These are phyloP conservation scores for Eumacrocentrus americanus DNA, from an alignment of 2,888 invertebrate genomes.

Conservation along the genomic window DNA sequence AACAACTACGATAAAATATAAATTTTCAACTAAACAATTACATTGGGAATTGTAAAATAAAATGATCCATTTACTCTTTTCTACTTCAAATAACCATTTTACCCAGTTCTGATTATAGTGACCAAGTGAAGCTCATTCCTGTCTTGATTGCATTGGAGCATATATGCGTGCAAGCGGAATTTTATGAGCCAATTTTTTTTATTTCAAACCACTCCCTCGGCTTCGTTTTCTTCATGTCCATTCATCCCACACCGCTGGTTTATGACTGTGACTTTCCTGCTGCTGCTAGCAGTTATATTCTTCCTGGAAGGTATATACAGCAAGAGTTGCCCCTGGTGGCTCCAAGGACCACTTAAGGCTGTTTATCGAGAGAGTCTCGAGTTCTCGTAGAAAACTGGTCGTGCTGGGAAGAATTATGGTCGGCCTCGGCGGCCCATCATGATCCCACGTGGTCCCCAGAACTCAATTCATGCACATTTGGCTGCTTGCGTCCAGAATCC, in stretches of 20 bases:
- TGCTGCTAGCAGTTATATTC: conserved; percentile 2
- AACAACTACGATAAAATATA: too few relatives aligned
- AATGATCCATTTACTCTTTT: neutral
- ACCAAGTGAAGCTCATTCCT: neutral
- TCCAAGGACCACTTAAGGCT: conserved; percentile 15
- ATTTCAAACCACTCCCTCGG: neutral
- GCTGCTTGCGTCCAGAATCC: neutral
- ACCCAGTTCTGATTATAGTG: neutral
- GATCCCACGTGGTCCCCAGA: conserved; percentile 13
- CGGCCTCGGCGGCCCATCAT: conserved; percentile 3
- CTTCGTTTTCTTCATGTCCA: neutral
- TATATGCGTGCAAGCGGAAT: neutral
- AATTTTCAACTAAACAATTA: too few relatives aligned
- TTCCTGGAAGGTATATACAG: conserved; percentile 12
- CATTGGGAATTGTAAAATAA: neutral
- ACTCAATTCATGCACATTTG: neutral
- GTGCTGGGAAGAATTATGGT: conserved; percentile 13
- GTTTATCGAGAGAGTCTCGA: neutral
- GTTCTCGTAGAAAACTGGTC: conserved; percentile 6
- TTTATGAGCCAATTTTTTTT: neutral
- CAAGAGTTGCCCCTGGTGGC: neutral
- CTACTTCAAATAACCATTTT: neutral
- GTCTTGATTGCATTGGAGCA: neutral
- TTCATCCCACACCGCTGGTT: neutral
- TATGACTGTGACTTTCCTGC: neutral